Base-by-base conservation (phyloP, 2,113 vertebrate genomes). In the Atherinomorus stipes region DNA sequence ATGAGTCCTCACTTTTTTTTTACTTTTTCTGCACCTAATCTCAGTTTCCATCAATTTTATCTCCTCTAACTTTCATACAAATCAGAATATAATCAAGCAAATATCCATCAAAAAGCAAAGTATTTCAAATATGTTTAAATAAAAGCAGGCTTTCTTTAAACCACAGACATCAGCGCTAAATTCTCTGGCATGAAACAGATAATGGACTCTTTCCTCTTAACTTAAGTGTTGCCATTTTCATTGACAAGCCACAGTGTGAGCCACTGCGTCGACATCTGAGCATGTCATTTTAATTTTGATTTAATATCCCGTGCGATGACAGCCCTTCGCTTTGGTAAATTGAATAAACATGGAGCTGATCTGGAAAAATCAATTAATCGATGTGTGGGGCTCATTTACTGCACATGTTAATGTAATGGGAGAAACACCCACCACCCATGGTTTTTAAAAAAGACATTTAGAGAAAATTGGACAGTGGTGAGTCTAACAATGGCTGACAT, bases 211-310 rank as follows among this genome's bases (percentile, higher is more conserved):
- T 80, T 66, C 65, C 67, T 74, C 31, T 59, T 66, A 59, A 78
- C 49, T 73, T 79, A 69, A 83, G 68, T 11, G 12, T 71, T 70
- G 60, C 68, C 79, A 70, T 72, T 87, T 83, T 79, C 75, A 77
- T 75, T 64, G 80, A 86, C 65, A 63, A 66, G 66, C 76, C 53
- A n/a, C 78, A 75, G 62, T 31, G 9, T 66, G 68, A 79, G 19
- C 82, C 72, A 84, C 22, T 68, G 51, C 40, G 25, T 69, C 75
- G 28, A 84, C 51, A 64, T 87, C 67, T 85, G 67, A 86, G 81
- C 88, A 80, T 79, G 89, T 89, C 86, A 85, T 85, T 91, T 82
- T 84, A 85, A 88, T 87, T 90, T 86, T 80, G 86, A 90, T 89
- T 83, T 83, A 89, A 89, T 72, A 68, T 79, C 28, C 75, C 10